A percentile compares a stretch with the other conserved stretches of the same genome.
These are phyloP conservation scores for Dendropsophus ebraccatus DNA, from an alignment of 2,113 vertebrate genomes.

Conservation along the genomic window DNA sequence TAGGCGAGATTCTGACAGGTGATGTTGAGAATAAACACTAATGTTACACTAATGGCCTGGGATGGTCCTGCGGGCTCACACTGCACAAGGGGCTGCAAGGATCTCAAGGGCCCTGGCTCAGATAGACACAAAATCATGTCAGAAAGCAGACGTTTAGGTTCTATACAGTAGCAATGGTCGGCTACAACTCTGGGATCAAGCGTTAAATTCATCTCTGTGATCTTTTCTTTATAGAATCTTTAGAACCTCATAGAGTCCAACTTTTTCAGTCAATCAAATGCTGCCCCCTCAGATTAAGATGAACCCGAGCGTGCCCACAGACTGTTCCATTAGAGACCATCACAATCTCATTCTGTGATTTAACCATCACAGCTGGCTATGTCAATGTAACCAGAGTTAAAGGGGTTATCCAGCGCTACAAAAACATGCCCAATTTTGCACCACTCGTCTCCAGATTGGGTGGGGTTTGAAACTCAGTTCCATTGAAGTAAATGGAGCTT, in stretches of 20 bases:
- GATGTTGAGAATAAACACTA: not conserved
- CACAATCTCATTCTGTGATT: no score
- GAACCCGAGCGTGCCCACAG: no score
- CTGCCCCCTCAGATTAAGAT: no score
- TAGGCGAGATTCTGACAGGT: slow-evolving; percentile 10
- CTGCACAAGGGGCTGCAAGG: not conserved
- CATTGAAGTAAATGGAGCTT: no score
- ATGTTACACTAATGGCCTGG: not conserved
- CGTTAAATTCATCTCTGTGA: not conserved
- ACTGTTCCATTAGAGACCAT: no score
- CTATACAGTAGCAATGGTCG: not conserved
- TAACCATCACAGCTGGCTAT: no score
- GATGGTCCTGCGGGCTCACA: not conserved
- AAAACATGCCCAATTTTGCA: no score
- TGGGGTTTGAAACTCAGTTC: no score
- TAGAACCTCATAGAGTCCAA: not conserved
- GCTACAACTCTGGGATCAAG: not conserved
- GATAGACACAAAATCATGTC: not conserved
- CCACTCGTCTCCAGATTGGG: no score
- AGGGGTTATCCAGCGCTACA: no score
- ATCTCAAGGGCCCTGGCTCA: not conserved
- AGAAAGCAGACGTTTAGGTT: not conserved
- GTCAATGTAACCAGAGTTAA: no score
- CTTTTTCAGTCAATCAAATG: no score
- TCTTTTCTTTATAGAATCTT: not conserved